These are phyloP conservation scores for Struthidea cinerea DNA, from an alignment of 2,113 vertebrate genomes.

Conservation along the genomic window DNA sequence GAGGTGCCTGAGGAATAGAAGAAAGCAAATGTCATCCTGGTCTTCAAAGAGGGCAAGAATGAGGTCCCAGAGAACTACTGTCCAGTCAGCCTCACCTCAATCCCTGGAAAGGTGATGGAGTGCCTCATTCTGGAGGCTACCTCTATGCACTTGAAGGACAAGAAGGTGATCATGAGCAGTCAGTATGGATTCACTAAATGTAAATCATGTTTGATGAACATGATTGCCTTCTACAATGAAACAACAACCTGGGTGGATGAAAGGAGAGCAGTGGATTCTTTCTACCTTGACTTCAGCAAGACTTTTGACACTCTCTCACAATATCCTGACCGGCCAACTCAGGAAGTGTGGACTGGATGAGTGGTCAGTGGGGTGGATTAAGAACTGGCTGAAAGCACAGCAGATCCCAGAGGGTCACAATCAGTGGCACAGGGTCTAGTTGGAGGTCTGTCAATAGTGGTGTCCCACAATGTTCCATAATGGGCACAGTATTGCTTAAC, in stretches of 20 bases:
- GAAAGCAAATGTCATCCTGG: not conserved
- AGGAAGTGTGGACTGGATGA: not conserved
- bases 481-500: not conserved
- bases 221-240: not conserved
- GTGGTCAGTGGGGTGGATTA: not conserved
- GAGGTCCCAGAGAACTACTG: not conserved
- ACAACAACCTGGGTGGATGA: not conserved
- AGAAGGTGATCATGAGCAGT: not conserved
- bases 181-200: not conserved
- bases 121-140: rapidly evolving
- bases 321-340: not conserved
- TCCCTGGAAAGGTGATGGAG: not conserved
- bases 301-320: rapidly evolving
- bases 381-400: not conserved
- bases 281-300: not conserved
- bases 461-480: not conserved
- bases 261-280: not conserved
- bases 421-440: too few species aligned
- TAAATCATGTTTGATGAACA: not conserved
- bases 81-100: not conserved
- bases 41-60: not conserved
- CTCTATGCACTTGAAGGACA: not conserved
- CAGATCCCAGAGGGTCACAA: not conserved
- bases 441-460: not conserved
- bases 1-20: not conserved